These are phyloP conservation scores for Tenebrio molitor DNA, from an alignment of 1,140 invertebrate species.

Conservation along the genomic window DNA sequence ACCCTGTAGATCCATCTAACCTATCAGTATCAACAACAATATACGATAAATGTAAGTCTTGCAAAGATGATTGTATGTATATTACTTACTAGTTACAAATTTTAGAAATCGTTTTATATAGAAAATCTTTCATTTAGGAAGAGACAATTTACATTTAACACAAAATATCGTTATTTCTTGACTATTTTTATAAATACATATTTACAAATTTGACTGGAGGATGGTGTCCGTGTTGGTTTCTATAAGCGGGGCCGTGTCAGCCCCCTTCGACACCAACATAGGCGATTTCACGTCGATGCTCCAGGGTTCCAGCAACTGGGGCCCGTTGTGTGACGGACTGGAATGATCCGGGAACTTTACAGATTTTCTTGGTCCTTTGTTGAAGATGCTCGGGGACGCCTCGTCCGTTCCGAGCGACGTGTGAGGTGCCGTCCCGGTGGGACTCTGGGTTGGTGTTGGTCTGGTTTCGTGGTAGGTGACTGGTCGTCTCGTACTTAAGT, in stretches of 20 bases:
- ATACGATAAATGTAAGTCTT: slow-evolving; percentile 5
- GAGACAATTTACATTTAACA: slow-evolving; percentile 35
- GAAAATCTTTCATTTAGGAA: slow-evolving; percentile 27
- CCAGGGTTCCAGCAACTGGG: slow-evolving; percentile 62
- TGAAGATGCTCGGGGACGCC: slow-evolving; percentile 54
- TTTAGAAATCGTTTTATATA: slow-evolving; percentile 25
- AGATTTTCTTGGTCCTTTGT: slow-evolving; percentile 62
- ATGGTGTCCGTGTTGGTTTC: slow-evolving; percentile 51
- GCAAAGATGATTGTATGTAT: slow-evolving; percentile 13
- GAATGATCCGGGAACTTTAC: slow-evolving; percentile 64
- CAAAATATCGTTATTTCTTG: slow-evolving; percentile 29
- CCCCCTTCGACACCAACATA: slow-evolving; percentile 50
- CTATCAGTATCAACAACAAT: slow-evolving; percentile 15
- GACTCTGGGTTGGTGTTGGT: slow-evolving; percentile 64
- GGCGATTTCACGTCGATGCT: slow-evolving; percentile 58
- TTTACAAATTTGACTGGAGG: slow-evolving; percentile 50
- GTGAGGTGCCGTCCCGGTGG: slow-evolving; percentile 59
- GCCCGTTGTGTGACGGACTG: slow-evolving; percentile 56
- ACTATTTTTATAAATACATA: slow-evolving; percentile 28
- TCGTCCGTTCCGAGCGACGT: slow-evolving; percentile 58
- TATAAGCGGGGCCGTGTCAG: slow-evolving; percentile 62
- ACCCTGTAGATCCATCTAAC: slow-evolving; percentile 1
- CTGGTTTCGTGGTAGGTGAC: slow-evolving; percentile 61
- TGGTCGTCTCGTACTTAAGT: slow-evolving; percentile 60
- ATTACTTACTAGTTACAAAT: slow-evolving; percentile 18